Evolutionary conservation across 92 coral and sea anemone genomes (phyloP).

Genomic region (Palythoa caribaeorum): DNA sequence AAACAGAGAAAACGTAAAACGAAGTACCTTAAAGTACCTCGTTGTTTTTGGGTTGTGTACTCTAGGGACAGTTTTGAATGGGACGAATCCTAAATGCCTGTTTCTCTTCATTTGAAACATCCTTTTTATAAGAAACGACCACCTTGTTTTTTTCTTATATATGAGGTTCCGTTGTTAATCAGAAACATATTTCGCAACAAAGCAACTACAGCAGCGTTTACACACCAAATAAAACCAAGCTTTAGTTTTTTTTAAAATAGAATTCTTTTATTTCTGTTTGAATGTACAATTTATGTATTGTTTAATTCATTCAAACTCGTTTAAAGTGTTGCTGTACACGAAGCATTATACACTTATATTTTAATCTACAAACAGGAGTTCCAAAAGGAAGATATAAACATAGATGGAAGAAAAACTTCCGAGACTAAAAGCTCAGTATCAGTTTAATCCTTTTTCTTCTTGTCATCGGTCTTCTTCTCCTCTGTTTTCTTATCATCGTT

Average conservation of each 20-base stretch:
- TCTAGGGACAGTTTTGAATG: too few relatives aligned
- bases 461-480: conserved; percentile 57
- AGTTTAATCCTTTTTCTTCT: conserved; percentile 56
- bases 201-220: background rate
- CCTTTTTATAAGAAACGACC: too few relatives aligned
- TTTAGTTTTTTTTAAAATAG: conserved; percentile 26
- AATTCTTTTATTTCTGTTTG: conserved; percentile 28
- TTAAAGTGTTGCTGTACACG: conserved; percentile 28
- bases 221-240: background rate
- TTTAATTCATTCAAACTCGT: conserved; percentile 33
- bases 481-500: conserved; percentile 65
- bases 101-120: too few relatives aligned
- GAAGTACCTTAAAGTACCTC: too few relatives aligned
- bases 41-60: too few relatives aligned
- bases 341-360: background rate
- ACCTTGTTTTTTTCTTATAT: too few relatives aligned
- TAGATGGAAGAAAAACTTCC: conserved; percentile 33
- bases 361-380: conserved; percentile 38
- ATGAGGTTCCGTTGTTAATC: background rate
- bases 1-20: too few relatives aligned
- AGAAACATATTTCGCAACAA: background rate
- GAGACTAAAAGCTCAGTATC: background rate
- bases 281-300: conserved; percentile 26
- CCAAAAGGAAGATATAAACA: conserved; percentile 44
- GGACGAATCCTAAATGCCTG: too few relatives aligned